Evolutionary conservation across 2,797 vertebrate species (phyloP).

Genomic region (Linurgus olivaceus): DNA sequence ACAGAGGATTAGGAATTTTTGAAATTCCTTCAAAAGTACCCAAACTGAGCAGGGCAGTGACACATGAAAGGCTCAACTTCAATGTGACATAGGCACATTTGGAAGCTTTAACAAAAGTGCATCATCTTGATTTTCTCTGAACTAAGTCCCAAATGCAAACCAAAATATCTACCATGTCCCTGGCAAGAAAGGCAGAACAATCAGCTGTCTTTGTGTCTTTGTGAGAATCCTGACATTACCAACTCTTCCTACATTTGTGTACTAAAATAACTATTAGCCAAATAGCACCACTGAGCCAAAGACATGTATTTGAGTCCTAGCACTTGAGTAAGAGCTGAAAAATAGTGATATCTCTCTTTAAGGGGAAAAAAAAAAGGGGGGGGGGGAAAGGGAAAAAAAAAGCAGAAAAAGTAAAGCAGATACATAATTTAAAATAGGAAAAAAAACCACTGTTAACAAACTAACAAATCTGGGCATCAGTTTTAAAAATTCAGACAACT

Average conservation of each 20-base stretch:
- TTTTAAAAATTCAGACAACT: slow-evolving; percentile 39
- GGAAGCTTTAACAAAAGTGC: neutral
- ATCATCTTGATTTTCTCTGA: neutral
- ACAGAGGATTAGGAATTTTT: neutral
- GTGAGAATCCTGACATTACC: neutral
- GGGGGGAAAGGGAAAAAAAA: neutral
- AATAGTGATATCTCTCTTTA: neutral
- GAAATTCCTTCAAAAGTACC: neutral
- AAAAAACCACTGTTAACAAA: neutral
- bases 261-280: neutral
- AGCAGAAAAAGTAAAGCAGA: neutral
- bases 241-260: neutral
- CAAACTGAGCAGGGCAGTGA: neutral
- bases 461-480: neutral
- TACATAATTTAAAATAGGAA: neutral
- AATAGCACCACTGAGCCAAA: neutral
- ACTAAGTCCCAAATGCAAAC: neutral
- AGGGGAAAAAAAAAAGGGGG: accelerated
- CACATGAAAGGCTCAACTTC: neutral
- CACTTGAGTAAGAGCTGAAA: neutral
- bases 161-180: neutral
- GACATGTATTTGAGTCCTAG: neutral
- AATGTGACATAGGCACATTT: neutral
- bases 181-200: neutral
- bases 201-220: neutral